A percentile compares a stretch with the other conserved stretches of the same genome.
Conservation (phyloP, 2,113 vertebrate species). For the Equus przewalskii region DNA sequence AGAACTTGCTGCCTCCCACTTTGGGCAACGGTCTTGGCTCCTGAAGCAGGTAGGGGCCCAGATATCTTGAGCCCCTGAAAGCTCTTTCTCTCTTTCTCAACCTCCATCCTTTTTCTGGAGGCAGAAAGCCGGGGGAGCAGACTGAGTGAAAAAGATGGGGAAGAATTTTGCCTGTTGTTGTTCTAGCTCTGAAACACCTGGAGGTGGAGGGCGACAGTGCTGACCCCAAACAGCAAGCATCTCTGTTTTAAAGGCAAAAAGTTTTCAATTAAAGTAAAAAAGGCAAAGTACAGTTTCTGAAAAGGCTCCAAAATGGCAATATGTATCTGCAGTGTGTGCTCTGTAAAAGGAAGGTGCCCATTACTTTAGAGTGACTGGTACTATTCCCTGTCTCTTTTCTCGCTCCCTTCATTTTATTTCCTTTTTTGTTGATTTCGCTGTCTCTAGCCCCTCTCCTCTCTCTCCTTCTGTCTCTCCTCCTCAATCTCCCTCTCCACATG, state of each 20-base stretch:
- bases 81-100: background rate
- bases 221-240: background rate
- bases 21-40: background rate
- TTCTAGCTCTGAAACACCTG: background rate
- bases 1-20: background rate
- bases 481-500: fast-evolving
- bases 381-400: background rate
- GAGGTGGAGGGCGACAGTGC: fast-evolving
- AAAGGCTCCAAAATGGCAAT: background rate
- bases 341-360: background rate
- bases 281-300: background rate
- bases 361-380: background rate
- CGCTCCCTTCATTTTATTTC: background rate
- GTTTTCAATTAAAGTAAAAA: background rate
- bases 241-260: background rate
- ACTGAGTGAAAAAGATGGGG: too few relatives aligned
- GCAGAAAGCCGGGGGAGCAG: background rate
- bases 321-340: background rate
- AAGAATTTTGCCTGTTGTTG: background rate
- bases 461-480: background rate
- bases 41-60: background rate
- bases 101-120: background rate
- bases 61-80: background rate
- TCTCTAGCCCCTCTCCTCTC: background rate
- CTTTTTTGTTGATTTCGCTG: background rate